Conservation (phyloP, 2,113 vertebrate species). For the Diglossa brunneiventris region DNA sequence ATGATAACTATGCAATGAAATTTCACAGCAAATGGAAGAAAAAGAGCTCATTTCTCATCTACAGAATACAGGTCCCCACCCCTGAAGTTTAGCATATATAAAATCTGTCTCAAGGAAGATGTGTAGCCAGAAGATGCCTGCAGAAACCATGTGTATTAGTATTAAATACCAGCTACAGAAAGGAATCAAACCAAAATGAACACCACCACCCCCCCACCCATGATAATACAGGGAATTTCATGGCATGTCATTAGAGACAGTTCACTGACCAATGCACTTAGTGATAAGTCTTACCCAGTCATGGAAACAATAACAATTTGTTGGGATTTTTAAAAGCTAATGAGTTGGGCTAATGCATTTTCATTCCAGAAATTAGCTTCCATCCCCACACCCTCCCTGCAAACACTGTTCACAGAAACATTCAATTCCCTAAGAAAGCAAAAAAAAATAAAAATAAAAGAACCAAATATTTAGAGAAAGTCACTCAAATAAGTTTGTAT, state of each 20-base stretch:
- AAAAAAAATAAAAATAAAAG: conserved; percentile 49
- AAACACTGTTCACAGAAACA: conserved; percentile 58
- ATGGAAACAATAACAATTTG: neutral
- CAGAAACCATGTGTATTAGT: neutral
- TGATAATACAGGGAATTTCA: neutral
- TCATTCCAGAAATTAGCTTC: conserved; percentile 50
- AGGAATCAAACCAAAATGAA: neutral
- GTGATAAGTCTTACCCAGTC: neutral
- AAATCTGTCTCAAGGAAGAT: neutral
- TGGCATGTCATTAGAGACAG: neutral
- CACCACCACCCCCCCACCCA: neutral
- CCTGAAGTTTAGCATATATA: neutral
- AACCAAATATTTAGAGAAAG: conserved; percentile 64
- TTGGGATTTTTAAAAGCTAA: neutral
- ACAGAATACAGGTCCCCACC: neutral
- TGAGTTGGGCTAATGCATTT: conserved; percentile 53
- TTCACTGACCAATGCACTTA: neutral
- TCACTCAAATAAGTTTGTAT: conserved; percentile 69
- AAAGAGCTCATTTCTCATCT: neutral
- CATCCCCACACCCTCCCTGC: conserved; percentile 40
- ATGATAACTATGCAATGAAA: neutral
- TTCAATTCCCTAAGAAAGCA: conserved; percentile 59
- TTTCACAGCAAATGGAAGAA: neutral
- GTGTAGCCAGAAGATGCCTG: neutral
- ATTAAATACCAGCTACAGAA: neutral